Conservation (phyloP, 2,888 invertebrate genomes). For the Ophioninae sp. region DNA sequence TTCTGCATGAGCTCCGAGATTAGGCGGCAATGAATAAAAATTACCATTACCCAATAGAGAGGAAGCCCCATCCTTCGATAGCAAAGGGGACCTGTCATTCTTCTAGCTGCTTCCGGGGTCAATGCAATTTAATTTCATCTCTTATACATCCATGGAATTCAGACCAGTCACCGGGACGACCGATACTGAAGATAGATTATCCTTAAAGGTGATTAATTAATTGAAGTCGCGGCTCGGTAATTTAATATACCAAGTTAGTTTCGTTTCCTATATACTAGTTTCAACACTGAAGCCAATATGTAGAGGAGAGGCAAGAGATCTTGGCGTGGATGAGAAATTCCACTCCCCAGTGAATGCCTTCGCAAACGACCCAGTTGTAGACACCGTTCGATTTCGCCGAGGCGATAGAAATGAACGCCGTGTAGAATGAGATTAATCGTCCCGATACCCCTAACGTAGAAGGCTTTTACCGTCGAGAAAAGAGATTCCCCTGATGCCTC, state of each 20-base stretch:
- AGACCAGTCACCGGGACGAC: constrained; percentile 19
- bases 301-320: not conserved
- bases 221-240: constrained; percentile 67
- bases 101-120: constrained; percentile 10
- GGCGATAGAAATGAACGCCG: constrained; percentile 40
- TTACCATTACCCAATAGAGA: constrained; percentile 37
- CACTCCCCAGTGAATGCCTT: constrained; percentile 42
- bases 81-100: constrained; percentile 5
- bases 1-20: constrained; percentile 10
- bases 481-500: constrained; percentile 22
- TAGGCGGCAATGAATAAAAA: constrained; percentile 46
- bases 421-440: constrained; percentile 62
- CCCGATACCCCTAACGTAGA: constrained; percentile 22
- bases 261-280: constrained; percentile 6
- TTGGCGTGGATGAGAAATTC: constrained; percentile 18
- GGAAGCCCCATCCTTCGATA: constrained; percentile 17
- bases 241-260: constrained; percentile 70
- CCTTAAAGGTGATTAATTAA: constrained; percentile 73
- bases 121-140: constrained; percentile 53
- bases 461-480: constrained; percentile 10
- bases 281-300: constrained; percentile 8
- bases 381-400: constrained; percentile 60
- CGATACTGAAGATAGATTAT: constrained; percentile 68
- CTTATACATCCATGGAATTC: constrained; percentile 45
- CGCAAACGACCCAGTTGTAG: constrained; percentile 70